Percentiles rank a stretch among this genome's conserved stretches.
Conservation (phyloP, 2,888 invertebrate species). For the Cosmia trapezina region DNA sequence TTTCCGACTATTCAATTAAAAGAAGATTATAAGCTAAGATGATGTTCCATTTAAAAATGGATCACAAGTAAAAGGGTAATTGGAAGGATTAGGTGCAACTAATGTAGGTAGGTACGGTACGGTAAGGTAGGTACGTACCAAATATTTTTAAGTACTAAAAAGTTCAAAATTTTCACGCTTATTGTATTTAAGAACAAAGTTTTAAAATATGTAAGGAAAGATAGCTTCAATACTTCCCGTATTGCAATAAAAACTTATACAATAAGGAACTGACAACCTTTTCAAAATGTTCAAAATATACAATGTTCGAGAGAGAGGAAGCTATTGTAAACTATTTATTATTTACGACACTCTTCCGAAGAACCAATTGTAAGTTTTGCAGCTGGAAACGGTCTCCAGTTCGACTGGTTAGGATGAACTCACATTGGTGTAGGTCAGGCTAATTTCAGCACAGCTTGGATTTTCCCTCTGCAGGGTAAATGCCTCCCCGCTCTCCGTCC, state of each 20-base stretch:
- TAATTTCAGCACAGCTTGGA: neutral
- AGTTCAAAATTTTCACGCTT: constrained; percentile 2
- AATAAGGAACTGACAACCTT: constrained; percentile 45
- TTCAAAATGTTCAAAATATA: constrained; percentile 49
- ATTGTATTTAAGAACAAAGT: constrained; percentile 22
- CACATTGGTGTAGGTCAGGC: constrained; percentile 12
- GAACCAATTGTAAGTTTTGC: constrained; percentile 56
- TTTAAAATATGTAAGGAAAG: constrained; percentile 18
- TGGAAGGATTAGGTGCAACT: neutral
- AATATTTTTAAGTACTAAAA: neutral
- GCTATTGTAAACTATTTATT: constrained; percentile 60
- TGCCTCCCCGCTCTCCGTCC: too few relatives aligned
- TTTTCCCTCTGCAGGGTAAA: too few relatives aligned
- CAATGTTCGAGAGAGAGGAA: constrained; percentile 39
- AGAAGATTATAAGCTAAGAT: neutral
- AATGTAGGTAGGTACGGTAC: neutral
- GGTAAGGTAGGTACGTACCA: neutral
- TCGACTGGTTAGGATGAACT: constrained; percentile 23
- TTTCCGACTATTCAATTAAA: too few relatives aligned
- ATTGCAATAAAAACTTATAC: constrained; percentile 34
- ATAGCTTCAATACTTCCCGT: constrained; percentile 32
- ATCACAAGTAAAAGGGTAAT: neutral
- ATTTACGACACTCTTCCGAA: constrained; percentile 51
- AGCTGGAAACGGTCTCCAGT: constrained; percentile 30
- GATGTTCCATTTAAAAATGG: too few relatives aligned